These are phyloP conservation scores for Tretioscincus oriximinensis DNA, from an alignment of 2,113 vertebrate species.

Conservation along the genomic window DNA sequence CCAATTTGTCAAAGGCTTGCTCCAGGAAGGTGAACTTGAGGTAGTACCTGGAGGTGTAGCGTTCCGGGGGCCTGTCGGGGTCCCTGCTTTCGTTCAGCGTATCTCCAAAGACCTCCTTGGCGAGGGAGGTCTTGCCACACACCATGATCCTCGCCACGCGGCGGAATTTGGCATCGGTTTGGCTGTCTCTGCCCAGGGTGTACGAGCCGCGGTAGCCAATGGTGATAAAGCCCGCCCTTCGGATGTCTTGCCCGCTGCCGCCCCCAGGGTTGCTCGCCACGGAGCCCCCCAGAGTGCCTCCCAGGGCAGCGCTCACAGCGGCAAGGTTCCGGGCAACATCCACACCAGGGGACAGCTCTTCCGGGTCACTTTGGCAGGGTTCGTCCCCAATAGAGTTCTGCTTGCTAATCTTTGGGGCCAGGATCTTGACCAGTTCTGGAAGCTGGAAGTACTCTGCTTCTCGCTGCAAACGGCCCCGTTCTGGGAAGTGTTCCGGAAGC, in stretches of 20 bases:
- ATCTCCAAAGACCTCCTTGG: constrained; percentile 95
- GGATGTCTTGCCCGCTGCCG: constrained; percentile 57
- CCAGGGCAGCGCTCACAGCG: constrained; percentile 50
- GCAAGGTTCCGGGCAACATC: constrained; percentile 72
- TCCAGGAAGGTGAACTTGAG: constrained; percentile 95
- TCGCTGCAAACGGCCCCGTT: constrained; percentile 84
- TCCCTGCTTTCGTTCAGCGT: constrained; percentile 93
- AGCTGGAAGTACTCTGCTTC: constrained; percentile 93
- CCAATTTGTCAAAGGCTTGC: constrained; percentile 93
- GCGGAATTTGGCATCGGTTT: constrained; percentile 91
- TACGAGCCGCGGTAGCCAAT: constrained; percentile 91
- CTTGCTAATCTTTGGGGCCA: constrained; percentile 85
- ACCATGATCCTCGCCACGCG: constrained; percentile 93
- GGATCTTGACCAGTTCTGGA: constrained; percentile 84
- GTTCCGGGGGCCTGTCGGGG: constrained; percentile 87
- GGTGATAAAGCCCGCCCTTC: constrained; percentile 89
- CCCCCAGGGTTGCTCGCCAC: fast-evolving
- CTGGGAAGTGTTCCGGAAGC: constrained; percentile 92
- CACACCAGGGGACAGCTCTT: constrained; percentile 79
- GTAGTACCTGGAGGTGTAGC: constrained; percentile 93
- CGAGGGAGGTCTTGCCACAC: constrained; percentile 90
- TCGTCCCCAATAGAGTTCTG: constrained; percentile 88
- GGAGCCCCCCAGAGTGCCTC: constrained; percentile 37
- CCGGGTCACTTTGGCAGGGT: constrained; percentile 84
- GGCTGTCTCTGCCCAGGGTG: constrained; percentile 89